A percentile compares a stretch with the other conserved stretches of the same genome.
Evolutionary conservation across 2,888 invertebrate genomes (phyloP).

Genomic region (Cremastinae sp.): DNA sequence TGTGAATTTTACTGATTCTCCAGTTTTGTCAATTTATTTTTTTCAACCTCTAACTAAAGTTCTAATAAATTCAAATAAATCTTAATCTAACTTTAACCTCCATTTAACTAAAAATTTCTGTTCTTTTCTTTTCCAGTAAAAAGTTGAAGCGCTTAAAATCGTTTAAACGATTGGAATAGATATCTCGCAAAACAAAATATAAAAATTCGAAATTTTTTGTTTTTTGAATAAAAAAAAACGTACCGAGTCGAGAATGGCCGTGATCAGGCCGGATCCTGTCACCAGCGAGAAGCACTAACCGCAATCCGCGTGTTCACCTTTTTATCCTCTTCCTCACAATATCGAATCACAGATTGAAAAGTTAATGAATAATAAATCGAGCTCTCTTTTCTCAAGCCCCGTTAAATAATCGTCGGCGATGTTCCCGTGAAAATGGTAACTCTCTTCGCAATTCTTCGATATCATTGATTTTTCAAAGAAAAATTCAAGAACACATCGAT

Average conservation of each 20-base stretch:
- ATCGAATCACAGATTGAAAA: slow-evolving; percentile 41
- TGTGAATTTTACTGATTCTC: too few species aligned
- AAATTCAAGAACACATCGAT: not conserved
- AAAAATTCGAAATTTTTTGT: too few species aligned
- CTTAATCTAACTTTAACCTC: too few species aligned
- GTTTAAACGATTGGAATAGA: too few species aligned
- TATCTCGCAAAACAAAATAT: too few species aligned
- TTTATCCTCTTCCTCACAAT: slow-evolving; percentile 28
- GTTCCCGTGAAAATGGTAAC: too few species aligned
- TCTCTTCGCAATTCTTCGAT: too few species aligned
- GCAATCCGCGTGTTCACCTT: slow-evolving; percentile 65
- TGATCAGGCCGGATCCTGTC: slow-evolving; percentile 80
- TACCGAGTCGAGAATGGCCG: slow-evolving; percentile 81
- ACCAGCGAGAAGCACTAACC: slow-evolving; percentile 78
- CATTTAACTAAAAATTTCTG: too few species aligned
- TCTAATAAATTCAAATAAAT: too few species aligned
- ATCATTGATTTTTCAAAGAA: not conserved
- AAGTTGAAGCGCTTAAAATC: too few species aligned
- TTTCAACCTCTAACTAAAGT: not conserved
- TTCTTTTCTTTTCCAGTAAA: too few species aligned
- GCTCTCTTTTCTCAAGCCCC: not conserved
- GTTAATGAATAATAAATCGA: not conserved
- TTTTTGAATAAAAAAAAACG: slow-evolving; percentile 65
- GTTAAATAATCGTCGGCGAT: not conserved
- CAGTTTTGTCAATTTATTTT: too few species aligned